Evolutionary conservation across 2,888 invertebrate genomes (phyloP).

Genomic region (Stramonita haemastoma): DNA sequence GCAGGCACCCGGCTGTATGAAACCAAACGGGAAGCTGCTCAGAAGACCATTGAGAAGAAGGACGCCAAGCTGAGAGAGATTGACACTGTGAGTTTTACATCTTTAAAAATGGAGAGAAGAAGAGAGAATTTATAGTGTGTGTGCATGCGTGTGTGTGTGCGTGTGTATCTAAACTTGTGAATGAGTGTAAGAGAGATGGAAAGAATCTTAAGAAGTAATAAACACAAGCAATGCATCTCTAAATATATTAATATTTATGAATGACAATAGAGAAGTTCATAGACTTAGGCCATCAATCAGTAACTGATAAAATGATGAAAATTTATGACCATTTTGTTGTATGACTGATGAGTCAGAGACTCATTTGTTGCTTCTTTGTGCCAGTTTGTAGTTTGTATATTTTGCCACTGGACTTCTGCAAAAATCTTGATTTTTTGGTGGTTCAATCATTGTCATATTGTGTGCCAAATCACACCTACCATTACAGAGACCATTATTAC

Average conservation of each 20-base stretch:
- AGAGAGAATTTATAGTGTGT: background rate
- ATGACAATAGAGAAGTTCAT: background rate
- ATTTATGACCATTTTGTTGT: too few relatives aligned
- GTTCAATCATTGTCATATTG: too few relatives aligned
- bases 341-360: too few relatives aligned
- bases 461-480: too few relatives aligned
- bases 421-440: too few relatives aligned
- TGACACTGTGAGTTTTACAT: slow-evolving; percentile 82
- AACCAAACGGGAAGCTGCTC: slow-evolving; percentile 90
- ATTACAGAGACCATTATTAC: too few relatives aligned
- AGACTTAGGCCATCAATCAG: background rate
- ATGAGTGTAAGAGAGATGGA: background rate
- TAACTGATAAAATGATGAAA: too few relatives aligned
- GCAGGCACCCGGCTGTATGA: slow-evolving; percentile 99
- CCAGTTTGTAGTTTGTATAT: too few relatives aligned
- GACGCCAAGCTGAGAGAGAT: slow-evolving; percentile 93
- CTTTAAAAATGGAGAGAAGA: background rate
- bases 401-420: too few relatives aligned
- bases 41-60: slow-evolving; percentile 93
- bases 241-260: background rate
- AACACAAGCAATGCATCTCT: background rate
- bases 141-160: background rate
- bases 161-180: background rate
- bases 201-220: too few relatives aligned
- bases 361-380: too few relatives aligned